These are phyloP conservation scores for Scotopteryx bipunctaria DNA, from an alignment of 2,888 invertebrate species.

Conservation along the genomic window DNA sequence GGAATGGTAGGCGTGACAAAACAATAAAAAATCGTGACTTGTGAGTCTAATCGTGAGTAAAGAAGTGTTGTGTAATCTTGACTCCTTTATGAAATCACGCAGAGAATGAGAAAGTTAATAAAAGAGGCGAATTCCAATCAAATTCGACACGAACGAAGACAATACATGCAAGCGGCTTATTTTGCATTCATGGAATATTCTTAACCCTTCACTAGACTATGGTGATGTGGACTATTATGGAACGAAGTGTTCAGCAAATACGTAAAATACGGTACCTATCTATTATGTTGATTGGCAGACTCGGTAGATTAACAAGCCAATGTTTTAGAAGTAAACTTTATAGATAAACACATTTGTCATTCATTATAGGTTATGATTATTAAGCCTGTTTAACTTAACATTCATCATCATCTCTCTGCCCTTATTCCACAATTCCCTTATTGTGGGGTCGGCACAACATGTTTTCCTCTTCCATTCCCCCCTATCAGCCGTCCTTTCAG, in stretches of 20 bases:
- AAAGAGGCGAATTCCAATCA: constrained; percentile 62
- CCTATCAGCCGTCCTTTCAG: no score
- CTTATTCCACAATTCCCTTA: no score
- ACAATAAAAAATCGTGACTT: constrained; percentile 27
- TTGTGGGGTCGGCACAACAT: no score
- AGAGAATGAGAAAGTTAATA: constrained; percentile 39
- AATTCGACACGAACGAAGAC: constrained; percentile 63
- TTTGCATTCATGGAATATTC: constrained; percentile 81
- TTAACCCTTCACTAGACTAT: constrained; percentile 45
- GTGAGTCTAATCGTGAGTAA: constrained; percentile 26
- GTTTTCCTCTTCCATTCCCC: no score
- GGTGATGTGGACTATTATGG: not conserved
- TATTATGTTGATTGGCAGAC: no score
- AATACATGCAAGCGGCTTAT: constrained; percentile 72
- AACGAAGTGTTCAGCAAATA: not conserved
- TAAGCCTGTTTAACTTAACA: no score
- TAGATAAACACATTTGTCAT: no score
- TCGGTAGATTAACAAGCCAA: no score
- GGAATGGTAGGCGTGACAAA: constrained; percentile 28
- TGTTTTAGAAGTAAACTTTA: no score
- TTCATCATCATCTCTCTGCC: no score
- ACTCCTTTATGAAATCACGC: constrained; percentile 20
- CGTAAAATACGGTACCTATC: no score
- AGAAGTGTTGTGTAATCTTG: constrained; percentile 20
- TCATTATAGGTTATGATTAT: no score